Base-by-base conservation (phyloP, 2,113 vertebrate genomes). In the Gopherus evgoodei region DNA sequence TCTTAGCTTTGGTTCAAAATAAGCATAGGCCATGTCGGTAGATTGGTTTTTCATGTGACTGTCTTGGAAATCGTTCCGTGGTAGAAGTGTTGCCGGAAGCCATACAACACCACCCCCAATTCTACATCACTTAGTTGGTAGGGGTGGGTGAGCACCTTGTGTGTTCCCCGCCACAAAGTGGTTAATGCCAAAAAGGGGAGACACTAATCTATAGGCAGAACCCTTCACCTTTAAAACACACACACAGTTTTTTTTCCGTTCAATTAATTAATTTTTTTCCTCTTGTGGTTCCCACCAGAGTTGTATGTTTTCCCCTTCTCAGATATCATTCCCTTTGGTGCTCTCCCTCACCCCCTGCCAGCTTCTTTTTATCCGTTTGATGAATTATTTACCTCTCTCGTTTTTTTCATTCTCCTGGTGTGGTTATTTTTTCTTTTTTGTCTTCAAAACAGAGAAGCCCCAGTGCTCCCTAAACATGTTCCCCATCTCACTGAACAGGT, bases 81-180 rank as follows among this genome's bases (percentile, higher is more conserved):
- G 97, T 92, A 95, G 97, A 95, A 94, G 98, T 89, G 98, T 98
- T 98, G 97, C 98, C 98, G 98, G 98, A 94, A 98, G 97, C 97
- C 95, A 81, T 93, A 11, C 78, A 65, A 97, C 95, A 95, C 97
- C 97, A 65, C 72, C 98, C 86, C 97, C 97, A 96, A 93, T 96
- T 97, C 97, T 98, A 97, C 98, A 97, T 97, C 98, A 98, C 97
- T 98, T 96, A 91, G 93, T 93, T 93, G 97, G 97, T 84, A 91
- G 95, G 98, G 96, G 87, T 5, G 88, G 65, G 22, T n/a, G 53
- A 29, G 7, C 38, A 31, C 81, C 62, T 59, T 14, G 24, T 44
- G 38, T 29, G 81, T 25, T 54, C 24, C 75, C 81, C 75, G 72
- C 44, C 78, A 49, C 14, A 8, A 81, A 59, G 78, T 12, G 12